phyloP scores from a whole-genome alignment of 2,113 vertebrate genomes.

The Peromyscus leucopus region DNA sequence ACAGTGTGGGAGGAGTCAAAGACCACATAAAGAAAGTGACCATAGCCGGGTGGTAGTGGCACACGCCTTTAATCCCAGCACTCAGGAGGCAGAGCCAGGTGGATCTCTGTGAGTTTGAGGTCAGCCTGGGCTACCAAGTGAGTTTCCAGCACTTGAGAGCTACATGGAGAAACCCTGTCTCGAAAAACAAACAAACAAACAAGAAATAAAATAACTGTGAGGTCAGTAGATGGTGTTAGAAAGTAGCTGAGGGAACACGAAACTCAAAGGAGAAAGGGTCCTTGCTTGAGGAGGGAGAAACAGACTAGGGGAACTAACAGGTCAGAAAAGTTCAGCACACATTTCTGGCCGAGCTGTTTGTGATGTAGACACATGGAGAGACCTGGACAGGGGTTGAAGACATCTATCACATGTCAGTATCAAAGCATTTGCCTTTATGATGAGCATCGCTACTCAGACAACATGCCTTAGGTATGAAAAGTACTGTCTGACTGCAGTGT shows the following conservation, averaged over 20 bases:
- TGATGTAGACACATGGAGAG: neutral
- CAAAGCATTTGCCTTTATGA: neutral
- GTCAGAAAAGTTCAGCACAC: neutral
- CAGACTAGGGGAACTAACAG: neutral
- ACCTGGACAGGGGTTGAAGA: neutral
- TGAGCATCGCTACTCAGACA: neutral
- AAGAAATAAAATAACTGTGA: neutral
- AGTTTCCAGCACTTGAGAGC: no score
- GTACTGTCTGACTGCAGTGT: neutral
- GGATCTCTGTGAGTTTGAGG: no score
- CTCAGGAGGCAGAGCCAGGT: no score
- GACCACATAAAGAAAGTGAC: neutral
- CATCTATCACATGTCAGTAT: accelerated
- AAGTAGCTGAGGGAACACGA: neutral
- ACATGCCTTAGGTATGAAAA: neutral
- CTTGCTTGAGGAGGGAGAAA: neutral
- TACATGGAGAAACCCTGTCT: no score
- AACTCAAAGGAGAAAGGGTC: neutral
- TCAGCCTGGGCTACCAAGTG: no score
- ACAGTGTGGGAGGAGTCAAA: neutral
- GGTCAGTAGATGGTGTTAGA: neutral
- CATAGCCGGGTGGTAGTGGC: no score
- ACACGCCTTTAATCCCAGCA: no score
- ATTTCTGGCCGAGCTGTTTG: neutral
- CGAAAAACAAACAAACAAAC: no score